Percentiles rank a stretch among this genome's conserved stretches.
Conservation (phyloP, 2,888 invertebrate species). For the Branchellion lobata region DNA sequence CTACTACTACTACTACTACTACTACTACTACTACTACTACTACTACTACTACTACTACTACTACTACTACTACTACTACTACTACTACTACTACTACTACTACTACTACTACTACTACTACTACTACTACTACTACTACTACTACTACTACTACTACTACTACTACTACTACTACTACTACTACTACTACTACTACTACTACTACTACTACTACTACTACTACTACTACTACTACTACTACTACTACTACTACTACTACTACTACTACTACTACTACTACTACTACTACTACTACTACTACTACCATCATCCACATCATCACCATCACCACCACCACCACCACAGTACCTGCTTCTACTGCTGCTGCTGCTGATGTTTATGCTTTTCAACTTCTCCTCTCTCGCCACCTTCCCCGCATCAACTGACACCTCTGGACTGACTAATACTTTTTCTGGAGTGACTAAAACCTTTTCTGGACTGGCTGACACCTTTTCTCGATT, state of each 20-base stretch:
- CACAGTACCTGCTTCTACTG: too few relatives aligned
- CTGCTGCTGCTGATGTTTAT: too few relatives aligned
- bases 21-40: neutral
- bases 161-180: constrained; percentile 26
- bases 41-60: neutral
- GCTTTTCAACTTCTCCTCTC: too few relatives aligned
- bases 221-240: constrained; percentile 13
- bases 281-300: neutral
- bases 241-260: constrained; percentile 7
- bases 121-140: neutral
- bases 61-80: constrained; percentile 5
- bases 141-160: constrained; percentile 27
- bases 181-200: constrained; percentile 16
- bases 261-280: constrained; percentile 9
- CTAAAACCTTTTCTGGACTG: too few relatives aligned
- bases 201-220: constrained; percentile 17
- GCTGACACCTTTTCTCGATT: too few relatives aligned
- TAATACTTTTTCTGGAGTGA: too few relatives aligned
- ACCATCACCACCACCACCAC: too few relatives aligned
- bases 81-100: neutral
- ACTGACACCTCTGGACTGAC: too few relatives aligned
- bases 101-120: neutral
- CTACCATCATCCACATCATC: neutral
- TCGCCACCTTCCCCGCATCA: too few relatives aligned
- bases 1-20: neutral